phyloP scores from a whole-genome alignment of 2,888 invertebrate species.

The Hololepta plana region DNA sequence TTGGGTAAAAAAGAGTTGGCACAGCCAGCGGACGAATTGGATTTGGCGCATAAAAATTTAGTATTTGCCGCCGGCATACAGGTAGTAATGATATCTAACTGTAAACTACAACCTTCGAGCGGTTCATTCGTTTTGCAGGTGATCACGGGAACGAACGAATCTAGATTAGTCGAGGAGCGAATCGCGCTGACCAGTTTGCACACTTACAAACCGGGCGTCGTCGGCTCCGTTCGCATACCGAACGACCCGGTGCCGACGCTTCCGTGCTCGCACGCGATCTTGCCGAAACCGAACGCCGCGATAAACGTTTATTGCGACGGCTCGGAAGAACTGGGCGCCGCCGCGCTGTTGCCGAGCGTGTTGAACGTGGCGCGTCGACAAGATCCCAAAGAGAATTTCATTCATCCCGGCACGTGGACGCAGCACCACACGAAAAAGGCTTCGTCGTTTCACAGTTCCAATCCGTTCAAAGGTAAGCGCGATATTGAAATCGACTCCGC shows the following conservation, averaged over 20 bases:
- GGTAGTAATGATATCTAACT: conserved; percentile 20
- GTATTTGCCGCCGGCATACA: conserved; percentile 25
- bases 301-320: conserved; percentile 20
- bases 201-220: conserved; percentile 41
- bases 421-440: conserved; percentile 16
- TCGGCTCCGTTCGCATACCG: conserved; percentile 30
- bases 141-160: conserved; percentile 19
- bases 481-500: no score
- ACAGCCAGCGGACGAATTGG: conserved; percentile 60
- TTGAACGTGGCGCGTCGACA: conserved; percentile 35
- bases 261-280: no score
- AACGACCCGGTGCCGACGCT: conserved; percentile 6
- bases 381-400: conserved; percentile 46
- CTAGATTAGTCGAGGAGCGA: conserved; percentile 45
- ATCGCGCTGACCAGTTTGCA: conserved; percentile 58
- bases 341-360: conserved; percentile 30
- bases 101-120: background rate
- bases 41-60: conserved; percentile 41
- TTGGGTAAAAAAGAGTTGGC: conserved; percentile 60
- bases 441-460: conserved; percentile 30
- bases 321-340: conserved; percentile 24
- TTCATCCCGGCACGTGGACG: conserved; percentile 54
- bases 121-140: background rate
- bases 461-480: no score
- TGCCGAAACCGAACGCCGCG: conserved; percentile 24